These are phyloP conservation scores for Dunckerocampus dactyliophorus DNA, from an alignment of 2,113 vertebrate genomes.

Conservation along the genomic window DNA sequence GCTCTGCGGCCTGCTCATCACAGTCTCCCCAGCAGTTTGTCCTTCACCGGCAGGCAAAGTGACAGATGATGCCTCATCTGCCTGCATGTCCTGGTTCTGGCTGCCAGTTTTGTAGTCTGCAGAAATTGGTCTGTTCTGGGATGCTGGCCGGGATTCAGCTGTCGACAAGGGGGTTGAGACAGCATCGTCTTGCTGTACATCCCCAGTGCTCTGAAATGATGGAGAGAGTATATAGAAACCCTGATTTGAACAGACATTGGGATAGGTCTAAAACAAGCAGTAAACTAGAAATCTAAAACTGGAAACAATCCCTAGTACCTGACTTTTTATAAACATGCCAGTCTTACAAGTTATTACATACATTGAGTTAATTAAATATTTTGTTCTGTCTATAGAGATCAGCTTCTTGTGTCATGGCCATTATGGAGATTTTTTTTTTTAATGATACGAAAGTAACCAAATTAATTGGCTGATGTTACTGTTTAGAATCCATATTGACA, in stretches of 20 bases:
- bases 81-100: not conserved
- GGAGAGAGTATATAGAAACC: not conserved
- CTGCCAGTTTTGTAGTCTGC: not conserved
- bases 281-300: not conserved
- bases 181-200: not conserved
- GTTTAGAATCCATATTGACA: too few species aligned
- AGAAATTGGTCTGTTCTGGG: not conserved
- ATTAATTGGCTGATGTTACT: too few species aligned
- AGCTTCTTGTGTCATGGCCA: not conserved
- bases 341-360: too few species aligned
- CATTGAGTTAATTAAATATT: too few species aligned
- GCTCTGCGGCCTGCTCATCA: not conserved
- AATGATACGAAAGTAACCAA: too few species aligned
- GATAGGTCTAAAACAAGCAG: not conserved
- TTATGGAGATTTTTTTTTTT: not conserved
- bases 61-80: not conserved
- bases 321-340: too few species aligned
- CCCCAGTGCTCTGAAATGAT: conserved; percentile 17
- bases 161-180: not conserved
- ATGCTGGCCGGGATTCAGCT: not conserved
- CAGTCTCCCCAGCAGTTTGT: not conserved
- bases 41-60: not conserved
- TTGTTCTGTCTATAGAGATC: not conserved
- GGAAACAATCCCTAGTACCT: too few species aligned
- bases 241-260: not conserved